Base-by-base conservation (phyloP, 2,888 invertebrate genomes). In the Leptinotarsa juncta region DNA sequence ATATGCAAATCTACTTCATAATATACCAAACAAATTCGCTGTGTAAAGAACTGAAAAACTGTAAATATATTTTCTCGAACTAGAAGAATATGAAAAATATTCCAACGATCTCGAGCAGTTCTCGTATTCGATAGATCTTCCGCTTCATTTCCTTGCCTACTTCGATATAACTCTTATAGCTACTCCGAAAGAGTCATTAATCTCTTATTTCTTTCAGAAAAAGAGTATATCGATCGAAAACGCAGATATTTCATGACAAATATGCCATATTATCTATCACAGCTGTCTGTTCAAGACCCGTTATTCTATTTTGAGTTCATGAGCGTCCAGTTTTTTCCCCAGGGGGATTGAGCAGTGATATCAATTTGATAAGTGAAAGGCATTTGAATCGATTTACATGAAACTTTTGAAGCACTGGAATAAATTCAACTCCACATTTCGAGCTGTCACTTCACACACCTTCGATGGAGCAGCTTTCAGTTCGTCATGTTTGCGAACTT, bases 201-300 rank as follows among this genome's bases (percentile, higher is more conserved):
- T 62, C 62, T 62, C 26, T 62, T 62, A 32, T 32, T 42, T 15
- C 42, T 62, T 62, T 62, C 62, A n/a, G 16, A 32, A 42, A 62
- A 62, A 62, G 42, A 62, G n/a, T n/a, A 15, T 32, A 10, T 15
- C 62, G 32, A 62, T 62, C 62, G 62, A 62, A 32, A 62, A 62
- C 42, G 32, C 62, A 62, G 62, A 62, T 62, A 62, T 62, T 62
- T 62, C 62, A 62, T 62, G 62, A 62, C 62, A 62, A 62, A 62
- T 62, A 62, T 42, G 62, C 32, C 62, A 62, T 42, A 62, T 62
- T 42, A 62, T 62, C 42, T 62, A 62, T 62, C 62, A 42, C 12
- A 62, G 62, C 42, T 62, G 62, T 62, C 62, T 62, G 18, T 32
- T 62, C 62, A 62, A 62, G 62, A 42, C 16, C 42, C 42, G 16